A percentile compares a stretch with the other conserved stretches of the same genome.
phyloP scores from a whole-genome alignment of 2,888 invertebrate genomes.

The Spilosoma lubricipeda region DNA sequence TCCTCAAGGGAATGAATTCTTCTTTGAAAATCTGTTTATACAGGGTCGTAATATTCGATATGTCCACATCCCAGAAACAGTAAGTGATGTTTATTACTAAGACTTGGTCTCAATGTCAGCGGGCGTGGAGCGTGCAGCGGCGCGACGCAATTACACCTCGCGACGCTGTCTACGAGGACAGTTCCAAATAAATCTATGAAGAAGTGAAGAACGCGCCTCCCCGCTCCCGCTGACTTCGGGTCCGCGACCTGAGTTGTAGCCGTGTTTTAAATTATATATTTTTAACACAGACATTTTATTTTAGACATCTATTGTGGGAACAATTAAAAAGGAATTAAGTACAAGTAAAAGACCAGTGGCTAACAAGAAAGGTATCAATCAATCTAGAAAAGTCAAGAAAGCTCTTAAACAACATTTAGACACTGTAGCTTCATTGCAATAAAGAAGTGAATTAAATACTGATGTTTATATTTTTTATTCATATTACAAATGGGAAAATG shows the following conservation, averaged over 20 bases:
- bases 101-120: not conserved
- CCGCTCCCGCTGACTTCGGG: too few relatives aligned
- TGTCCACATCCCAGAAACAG: slow-evolving; percentile 88
- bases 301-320: slow-evolving; percentile 82
- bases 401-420: slow-evolving; percentile 82
- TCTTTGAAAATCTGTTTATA: slow-evolving; percentile 88
- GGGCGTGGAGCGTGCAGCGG: too few relatives aligned
- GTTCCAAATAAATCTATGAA: too few relatives aligned
- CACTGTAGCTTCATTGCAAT: slow-evolving; percentile 73
- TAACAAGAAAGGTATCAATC: slow-evolving; percentile 58
- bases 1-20: slow-evolving; percentile 85
- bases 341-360: slow-evolving; percentile 54
- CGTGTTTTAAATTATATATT: not conserved
- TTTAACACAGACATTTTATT: slow-evolving; percentile 29
- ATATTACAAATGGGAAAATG: not conserved
- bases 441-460: slow-evolving; percentile 26
- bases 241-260: not conserved
- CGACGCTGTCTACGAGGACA: too few relatives aligned
- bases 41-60: slow-evolving; percentile 89
- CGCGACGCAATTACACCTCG: too few relatives aligned
- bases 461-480: not conserved
- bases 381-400: slow-evolving; percentile 84
- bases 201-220: too few relatives aligned
- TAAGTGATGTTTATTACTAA: slow-evolving; percentile 57
- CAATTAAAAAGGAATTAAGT: slow-evolving; percentile 79